Conservation (phyloP, 1,140 invertebrate genomes). For the Pectinophora gossypiella region DNA sequence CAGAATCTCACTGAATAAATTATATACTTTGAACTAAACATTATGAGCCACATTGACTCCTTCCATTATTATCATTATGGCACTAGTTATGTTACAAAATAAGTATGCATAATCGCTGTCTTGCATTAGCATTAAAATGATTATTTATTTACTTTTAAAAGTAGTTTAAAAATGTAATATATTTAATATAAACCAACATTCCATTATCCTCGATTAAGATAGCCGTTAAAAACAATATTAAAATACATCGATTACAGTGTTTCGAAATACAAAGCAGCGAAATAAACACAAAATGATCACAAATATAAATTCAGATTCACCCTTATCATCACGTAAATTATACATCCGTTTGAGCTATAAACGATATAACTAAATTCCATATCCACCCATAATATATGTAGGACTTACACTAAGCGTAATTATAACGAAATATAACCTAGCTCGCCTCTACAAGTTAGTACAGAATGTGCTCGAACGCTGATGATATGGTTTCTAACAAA, state of each 20-base stretch:
- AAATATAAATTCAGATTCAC: constrained; percentile 62
- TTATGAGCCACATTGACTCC: neutral
- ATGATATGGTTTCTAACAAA: too few relatives aligned
- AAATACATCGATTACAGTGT: constrained; percentile 39
- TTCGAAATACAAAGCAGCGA: constrained; percentile 32
- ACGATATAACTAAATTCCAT: constrained; percentile 54
- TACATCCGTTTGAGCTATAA: constrained; percentile 53
- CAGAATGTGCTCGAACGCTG: too few relatives aligned
- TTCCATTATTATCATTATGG: constrained; percentile 34
- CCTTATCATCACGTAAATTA: constrained; percentile 44
- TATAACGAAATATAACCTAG: neutral
- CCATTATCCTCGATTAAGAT: too few relatives aligned
- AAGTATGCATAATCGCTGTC: too few relatives aligned
- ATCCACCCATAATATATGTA: constrained; percentile 56
- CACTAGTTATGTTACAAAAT: constrained; percentile 20
- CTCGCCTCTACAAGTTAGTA: neutral
- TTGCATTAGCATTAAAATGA: too few relatives aligned
- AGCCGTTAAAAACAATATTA: too few relatives aligned
- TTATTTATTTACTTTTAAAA: neutral
- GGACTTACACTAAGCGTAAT: constrained; percentile 32
- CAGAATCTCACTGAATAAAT: neutral
- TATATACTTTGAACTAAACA: neutral
- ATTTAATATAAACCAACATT: neutral
- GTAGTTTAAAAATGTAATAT: neutral
- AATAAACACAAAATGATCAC: constrained; percentile 47